Percentiles rank a stretch among this genome's conserved stretches.
These are phyloP conservation scores for Etia nguti DNA, from an alignment of 2,113 vertebrate species.

Conservation along the genomic window DNA sequence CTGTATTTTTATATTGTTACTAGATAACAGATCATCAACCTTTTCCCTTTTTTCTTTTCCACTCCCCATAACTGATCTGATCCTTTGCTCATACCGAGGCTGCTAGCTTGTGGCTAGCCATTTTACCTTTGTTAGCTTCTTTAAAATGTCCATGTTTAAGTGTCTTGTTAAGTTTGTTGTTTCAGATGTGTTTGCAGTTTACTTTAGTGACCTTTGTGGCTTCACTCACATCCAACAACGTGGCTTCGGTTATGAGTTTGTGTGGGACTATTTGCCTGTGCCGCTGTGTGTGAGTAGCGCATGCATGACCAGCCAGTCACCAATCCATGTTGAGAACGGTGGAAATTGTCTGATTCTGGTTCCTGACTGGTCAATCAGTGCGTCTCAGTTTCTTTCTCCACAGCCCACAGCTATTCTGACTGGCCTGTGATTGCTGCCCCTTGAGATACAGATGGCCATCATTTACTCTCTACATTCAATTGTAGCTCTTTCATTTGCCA, in stretches of 20 bases:
- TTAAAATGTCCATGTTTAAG: neutral
- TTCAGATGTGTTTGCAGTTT: neutral
- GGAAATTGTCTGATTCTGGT: neutral
- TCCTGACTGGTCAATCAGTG: neutral
- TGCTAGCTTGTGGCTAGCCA: neutral
- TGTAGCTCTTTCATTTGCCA: neutral
- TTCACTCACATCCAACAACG: neutral
- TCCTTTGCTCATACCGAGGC: neutral
- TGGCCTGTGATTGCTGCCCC: neutral
- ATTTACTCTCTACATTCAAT: neutral
- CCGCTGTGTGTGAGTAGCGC: neutral
- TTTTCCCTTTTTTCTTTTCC: neutral
- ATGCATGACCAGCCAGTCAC: neutral
- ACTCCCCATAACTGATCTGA: neutral
- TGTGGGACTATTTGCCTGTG: neutral
- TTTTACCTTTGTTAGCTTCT: neutral
- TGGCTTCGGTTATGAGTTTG: neutral
- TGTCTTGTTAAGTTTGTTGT: neutral
- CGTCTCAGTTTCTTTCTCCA: neutral
- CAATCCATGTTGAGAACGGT: neutral
- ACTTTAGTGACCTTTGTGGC: neutral
- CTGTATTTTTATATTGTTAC: neutral
- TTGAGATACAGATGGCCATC: neutral
- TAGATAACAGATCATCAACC: neutral
- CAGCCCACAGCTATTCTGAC: neutral